Evolutionary conservation across 2,888 invertebrate genomes (phyloP).

Genomic region (Agrotis exclamationis): DNA sequence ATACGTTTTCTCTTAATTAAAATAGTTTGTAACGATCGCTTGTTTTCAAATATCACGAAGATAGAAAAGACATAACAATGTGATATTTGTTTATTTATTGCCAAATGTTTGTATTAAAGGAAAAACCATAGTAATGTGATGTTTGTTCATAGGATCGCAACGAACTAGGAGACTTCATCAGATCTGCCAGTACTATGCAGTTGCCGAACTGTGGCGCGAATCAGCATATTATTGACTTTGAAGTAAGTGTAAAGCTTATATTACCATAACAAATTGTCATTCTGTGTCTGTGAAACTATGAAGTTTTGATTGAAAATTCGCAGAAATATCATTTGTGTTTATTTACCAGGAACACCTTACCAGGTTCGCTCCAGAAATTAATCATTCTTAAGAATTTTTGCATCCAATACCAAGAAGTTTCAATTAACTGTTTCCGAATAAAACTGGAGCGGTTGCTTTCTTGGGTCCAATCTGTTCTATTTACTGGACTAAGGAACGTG

Average conservation of each 20-base stretch:
- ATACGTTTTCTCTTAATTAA: too few species aligned
- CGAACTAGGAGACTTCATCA: constrained; percentile 98
- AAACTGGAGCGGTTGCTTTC: too few species aligned
- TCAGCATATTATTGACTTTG: constrained; percentile 98
- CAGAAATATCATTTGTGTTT: background rate
- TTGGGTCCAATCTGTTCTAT: too few species aligned
- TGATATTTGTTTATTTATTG: background rate
- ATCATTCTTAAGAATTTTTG: too few species aligned
- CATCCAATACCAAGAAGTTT: too few species aligned
- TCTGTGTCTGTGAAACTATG: background rate
- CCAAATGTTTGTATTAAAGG: background rate
- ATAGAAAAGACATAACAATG: background rate
- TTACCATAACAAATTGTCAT: background rate
- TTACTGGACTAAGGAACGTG: too few species aligned
- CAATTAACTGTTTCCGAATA: too few species aligned
- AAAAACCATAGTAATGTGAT: background rate
- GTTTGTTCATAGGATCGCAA: constrained; percentile 92
- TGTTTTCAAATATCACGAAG: too few species aligned
- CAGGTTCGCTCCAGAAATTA: background rate
- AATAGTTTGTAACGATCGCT: too few species aligned
- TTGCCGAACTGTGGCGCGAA: constrained; percentile 95
- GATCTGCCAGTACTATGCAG: constrained; percentile 98
- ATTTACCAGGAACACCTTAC: background rate
- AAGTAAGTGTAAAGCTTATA: constrained; percentile 90
- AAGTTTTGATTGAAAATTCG: background rate